These are phyloP conservation scores for Cosmorhoe ocellata DNA, from an alignment of 2,888 invertebrate genomes.

Conservation along the genomic window DNA sequence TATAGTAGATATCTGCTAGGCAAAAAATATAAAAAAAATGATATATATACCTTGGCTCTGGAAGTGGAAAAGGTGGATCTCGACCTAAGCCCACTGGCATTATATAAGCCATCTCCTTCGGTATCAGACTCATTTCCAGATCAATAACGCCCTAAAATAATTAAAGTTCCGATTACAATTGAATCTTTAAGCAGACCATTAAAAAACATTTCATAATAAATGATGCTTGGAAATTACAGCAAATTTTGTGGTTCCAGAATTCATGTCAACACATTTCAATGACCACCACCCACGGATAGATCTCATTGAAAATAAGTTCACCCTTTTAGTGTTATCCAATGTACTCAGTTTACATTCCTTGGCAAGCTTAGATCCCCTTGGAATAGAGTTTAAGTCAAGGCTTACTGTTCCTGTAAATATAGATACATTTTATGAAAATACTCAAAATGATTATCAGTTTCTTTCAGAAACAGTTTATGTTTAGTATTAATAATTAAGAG, in stretches of 20 bases:
- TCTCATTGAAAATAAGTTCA: conserved; percentile 85
- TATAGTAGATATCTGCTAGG: too few species aligned
- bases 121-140: conserved; percentile 84
- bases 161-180: too few species aligned
- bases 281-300: conserved; percentile 88
- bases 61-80: conserved; percentile 83
- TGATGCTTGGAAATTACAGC: too few species aligned
- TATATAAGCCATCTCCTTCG: conserved; percentile 81
- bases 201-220: too few species aligned
- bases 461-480: too few species aligned
- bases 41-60: conserved; percentile 85
- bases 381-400: conserved; percentile 84
- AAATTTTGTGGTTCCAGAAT: conserved; percentile 34
- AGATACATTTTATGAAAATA: neutral
- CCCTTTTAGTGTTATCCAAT: conserved; percentile 68
- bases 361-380: conserved; percentile 78
- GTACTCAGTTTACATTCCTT: conserved; percentile 39
- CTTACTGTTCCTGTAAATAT: conserved; percentile 78
- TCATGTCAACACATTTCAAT: conserved; percentile 54
- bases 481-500: too few species aligned
- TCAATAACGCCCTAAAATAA: conserved; percentile 85
- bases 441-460: neutral
- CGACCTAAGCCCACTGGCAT: conserved; percentile 86
- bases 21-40: too few species aligned
- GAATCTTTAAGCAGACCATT: too few species aligned